Base-by-base conservation (phyloP, 2,797 vertebrate genomes). In the Chaetophractus vellerosus region DNA sequence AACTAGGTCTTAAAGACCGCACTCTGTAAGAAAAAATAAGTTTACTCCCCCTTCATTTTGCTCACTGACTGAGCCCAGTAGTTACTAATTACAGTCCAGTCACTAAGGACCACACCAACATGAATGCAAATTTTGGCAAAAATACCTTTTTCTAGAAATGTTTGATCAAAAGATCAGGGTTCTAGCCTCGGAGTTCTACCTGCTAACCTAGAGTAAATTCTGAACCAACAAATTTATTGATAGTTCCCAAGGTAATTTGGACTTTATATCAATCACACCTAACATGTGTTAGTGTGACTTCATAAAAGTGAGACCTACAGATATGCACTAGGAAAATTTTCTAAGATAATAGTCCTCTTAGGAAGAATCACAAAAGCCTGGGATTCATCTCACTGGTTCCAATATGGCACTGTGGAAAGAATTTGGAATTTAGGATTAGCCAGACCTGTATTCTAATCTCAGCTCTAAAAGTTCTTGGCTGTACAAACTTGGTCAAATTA, bases 181-280 rank as follows among this genome's bases (percentile, higher is more conserved):
- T 66, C 15, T n/a, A 15, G 16, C 16, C 15, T 66, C 19, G 64
- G 64, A 66, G n/a, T 66, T 66, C 64, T 66, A 33, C 28, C 18
- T 66, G 64, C n/a, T 66, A 66, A 59, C 12, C 48, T 66, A 69
- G 61, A 55, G 7, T 80, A 28, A 76, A 76, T 68, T 84, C 31
- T 66, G 11, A 92, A 76, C 71, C 75, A 76, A 16, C 10, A 31
- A 45, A 10, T 21, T 84, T 6, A 74, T 10, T 38, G 74, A 36
- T 91, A 91, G 45, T 76, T 66, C 28, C 23, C 19, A 66, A 78
- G 78, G 64, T 66, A 78, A 41, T 88, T 78, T 88, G 19, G 38
- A 36, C 69, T 66, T 57, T 84, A 21, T 55, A 84, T 76, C 71
- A 66, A 21, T 84, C 31, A 85, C 52, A 61, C 24, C 38, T 78